phyloP scores from a whole-genome alignment of 2,113 vertebrate genomes.

The Propithecus coquereli region DNA sequence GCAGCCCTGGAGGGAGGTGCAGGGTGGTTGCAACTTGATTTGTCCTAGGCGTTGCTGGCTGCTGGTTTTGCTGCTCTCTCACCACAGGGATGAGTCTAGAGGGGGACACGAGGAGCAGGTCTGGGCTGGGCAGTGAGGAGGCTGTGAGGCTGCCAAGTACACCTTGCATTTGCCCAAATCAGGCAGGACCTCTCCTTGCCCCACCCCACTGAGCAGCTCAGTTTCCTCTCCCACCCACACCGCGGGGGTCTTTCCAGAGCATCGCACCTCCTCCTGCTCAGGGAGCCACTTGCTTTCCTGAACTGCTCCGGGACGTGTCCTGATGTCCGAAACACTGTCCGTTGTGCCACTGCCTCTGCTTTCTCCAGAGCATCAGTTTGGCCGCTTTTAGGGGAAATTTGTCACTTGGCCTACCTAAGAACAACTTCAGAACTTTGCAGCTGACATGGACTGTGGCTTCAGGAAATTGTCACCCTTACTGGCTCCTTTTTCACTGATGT shows the following conservation, averaged over 20 bases:
- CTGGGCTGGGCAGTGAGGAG: not conserved
- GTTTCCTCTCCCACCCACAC: not conserved
- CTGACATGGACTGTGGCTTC: not conserved
- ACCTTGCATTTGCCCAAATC: not conserved
- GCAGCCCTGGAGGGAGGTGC: no score
- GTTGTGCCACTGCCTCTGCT: not conserved
- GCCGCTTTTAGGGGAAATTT: not conserved
- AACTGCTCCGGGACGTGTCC: not conserved
- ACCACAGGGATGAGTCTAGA: not conserved
- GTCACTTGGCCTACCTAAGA: not conserved
- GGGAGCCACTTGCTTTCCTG: not conserved
- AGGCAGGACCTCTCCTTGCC: not conserved
- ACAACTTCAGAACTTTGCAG: not conserved
- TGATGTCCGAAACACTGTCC: not conserved
- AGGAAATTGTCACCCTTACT: no score
- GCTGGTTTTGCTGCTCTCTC: not conserved
- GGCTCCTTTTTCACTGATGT: not conserved
- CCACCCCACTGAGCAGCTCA: not conserved
- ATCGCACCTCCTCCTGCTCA: not conserved
- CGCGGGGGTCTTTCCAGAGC: not conserved
- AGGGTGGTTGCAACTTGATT: no score
- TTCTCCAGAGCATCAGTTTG: not conserved
- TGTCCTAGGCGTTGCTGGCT: no score
- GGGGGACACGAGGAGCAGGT: not conserved
- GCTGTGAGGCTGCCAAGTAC: not conserved